Percentiles rank a stretch among this genome's conserved stretches.
Conservation (phyloP, 2,888 invertebrate species). For the Chironomus tentans region DNA sequence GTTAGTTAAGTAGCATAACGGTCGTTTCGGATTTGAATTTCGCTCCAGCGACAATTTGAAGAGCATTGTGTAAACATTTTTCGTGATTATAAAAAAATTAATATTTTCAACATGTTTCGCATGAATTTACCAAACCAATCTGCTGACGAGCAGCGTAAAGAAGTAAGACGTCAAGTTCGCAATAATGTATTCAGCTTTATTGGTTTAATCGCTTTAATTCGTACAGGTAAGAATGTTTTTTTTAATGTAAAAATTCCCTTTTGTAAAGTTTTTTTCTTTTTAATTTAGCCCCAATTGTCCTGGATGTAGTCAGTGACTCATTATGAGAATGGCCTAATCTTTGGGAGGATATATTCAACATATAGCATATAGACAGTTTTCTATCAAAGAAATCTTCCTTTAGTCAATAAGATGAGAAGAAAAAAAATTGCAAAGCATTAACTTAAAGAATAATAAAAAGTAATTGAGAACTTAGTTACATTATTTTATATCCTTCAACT, state of each 20-base stretch:
- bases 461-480: no score
- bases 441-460: no score
- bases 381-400: no score
- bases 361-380: neutral
- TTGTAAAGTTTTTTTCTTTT: neutral
- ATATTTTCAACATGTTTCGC: slow-evolving; percentile 6
- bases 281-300: slow-evolving; percentile 9
- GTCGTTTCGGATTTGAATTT: no score
- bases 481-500: no score
- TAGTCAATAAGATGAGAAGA: no score
- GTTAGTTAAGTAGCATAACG: no score
- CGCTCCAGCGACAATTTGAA: no score
- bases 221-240: neutral
- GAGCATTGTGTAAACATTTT: no score
- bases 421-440: no score
- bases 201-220: neutral
- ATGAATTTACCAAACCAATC: neutral
- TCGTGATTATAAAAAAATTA: neutral
- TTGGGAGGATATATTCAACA: neutral
- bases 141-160: neutral
- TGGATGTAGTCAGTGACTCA: slow-evolving; percentile 3
- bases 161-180: neutral
- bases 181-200: neutral
- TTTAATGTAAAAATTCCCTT: neutral
- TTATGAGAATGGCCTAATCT: slow-evolving; percentile 15